Base-by-base conservation (phyloP, 2,113 vertebrate genomes). In the Hydrolagus affinis region DNA sequence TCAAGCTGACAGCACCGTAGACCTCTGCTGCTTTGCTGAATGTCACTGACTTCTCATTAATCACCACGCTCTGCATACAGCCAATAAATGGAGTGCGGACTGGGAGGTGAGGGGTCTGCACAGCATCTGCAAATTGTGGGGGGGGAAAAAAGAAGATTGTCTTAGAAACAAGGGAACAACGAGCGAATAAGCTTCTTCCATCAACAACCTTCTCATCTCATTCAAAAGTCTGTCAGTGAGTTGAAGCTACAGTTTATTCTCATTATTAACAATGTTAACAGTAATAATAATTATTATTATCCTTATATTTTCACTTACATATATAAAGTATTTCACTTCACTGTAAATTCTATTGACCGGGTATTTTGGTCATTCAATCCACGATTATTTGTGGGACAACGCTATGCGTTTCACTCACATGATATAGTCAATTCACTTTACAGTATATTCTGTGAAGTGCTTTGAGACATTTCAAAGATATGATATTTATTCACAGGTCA, bases 1-100 rank as follows among this genome's bases (percentile, higher is more conserved):
- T 94, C 88, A 96, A 90, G 88, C 93, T 96, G 88, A 98, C 92
- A 14, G 85, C 88, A 1, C 97, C 97, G 0, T 92, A 93, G 60
- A 94, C 92, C 11, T 90, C 89, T 1, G 91, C 80, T 8, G 93
- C 90, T 85, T 91, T 94, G 70, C 93, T 91, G 17, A 92, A 88
- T 85, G 92, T 91, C 59, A 97, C 70, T 0, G 87, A 86, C 0
- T 92, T 89, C 17, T 92, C 87, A 73, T 98, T 96, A 90, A 98
- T 87, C 32, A 70, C 90, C 89, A 97, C 88, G 86, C 94, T 93
- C 89, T 89, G 91, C 87, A 99, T 91, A 89, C 97, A 98, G 88
- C 97, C 97, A 72, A 91, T 87, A 85, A 94, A 97, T 11, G 95
- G 91, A 0, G 91, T 90, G 23, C 89, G 91, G 75, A 95, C 89